These are phyloP conservation scores for Vulpes vulpes DNA, from an alignment of 2,113 vertebrate species.

Conservation along the genomic window DNA sequence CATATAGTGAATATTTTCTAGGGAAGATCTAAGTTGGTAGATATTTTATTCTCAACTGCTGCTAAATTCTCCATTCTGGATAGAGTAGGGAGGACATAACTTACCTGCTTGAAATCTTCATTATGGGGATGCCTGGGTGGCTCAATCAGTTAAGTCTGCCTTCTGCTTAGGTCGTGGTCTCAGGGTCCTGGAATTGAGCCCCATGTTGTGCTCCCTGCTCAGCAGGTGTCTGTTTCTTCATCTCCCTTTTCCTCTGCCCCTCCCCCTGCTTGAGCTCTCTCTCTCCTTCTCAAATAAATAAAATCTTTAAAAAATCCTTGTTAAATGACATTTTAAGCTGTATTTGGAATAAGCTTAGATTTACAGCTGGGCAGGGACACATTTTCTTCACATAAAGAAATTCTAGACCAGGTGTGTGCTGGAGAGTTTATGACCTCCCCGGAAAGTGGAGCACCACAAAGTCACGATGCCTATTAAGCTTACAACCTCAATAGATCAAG, in stretches of 20 bases:
- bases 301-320: not conserved
- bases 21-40: not conserved
- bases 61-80: conserved; percentile 50
- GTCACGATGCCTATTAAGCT: not conserved
- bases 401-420: not conserved
- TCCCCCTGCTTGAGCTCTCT: not conserved
- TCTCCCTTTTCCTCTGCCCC: not conserved
- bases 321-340: not conserved
- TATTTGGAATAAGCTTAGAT: not conserved
- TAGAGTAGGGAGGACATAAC: not conserved
- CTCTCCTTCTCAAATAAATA: not conserved
- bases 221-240: not conserved
- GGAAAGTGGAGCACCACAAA: not conserved
- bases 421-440: not conserved
- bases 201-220: not conserved
- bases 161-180: not conserved
- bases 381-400: not conserved
- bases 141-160: not conserved
- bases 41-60: conserved; percentile 27
- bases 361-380: not conserved
- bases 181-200: not conserved
- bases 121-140: not conserved
- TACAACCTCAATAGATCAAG: not conserved
- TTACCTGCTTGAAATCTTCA: not conserved
- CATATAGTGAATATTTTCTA: not conserved